Evolutionary conservation across 2,113 vertebrate genomes (phyloP), one percentile per base, ranked within the genome.

Genomic region (Xerus inauris): DNA sequence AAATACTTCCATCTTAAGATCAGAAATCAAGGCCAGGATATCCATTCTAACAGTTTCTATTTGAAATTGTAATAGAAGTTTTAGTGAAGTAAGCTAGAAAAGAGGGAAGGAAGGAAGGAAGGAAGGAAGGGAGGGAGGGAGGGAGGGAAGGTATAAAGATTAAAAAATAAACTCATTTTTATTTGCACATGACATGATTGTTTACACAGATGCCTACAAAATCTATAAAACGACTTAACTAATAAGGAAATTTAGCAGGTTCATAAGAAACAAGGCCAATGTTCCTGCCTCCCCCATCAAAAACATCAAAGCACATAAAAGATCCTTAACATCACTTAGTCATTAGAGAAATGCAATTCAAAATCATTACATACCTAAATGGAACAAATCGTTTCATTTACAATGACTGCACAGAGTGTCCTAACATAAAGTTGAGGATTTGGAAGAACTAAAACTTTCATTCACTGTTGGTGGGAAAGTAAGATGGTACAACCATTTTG

Each of bases 301-400:
- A 73, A 87, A 42, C 77, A 72, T 47, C 19, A 82, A 82, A 71
- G 5, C 30, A 72, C 38, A 30, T 72, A 59, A 80, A 85, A 80
- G n/a, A 92, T 86, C 16, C 38, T 62, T 6, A 65, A 80, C 42
- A 57, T 67, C 45, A 54, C 20, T 19, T 54, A 65, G 88, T 65
- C 42, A 80, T 64, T 64, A 64, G 20, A 62, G 51, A 86, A 86
- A 81, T 51, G 19, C 28, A 91, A 54, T 38, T 62, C 51, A 86
- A 95, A 91, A 71, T 69, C 51, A 77, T 22, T 80, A 49, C n/a
- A 91, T 20, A 64, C 3, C 20, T 51, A 80, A 62, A 42, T 42
- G 62, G n/a, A n/a, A n/a, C n/a, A n/a, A n/a, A n/a, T n/a, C n/a
- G 24, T 32, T 93, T 71, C n/a, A 80, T 87, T 79, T 93, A 49